Evolutionary conservation across 2,888 invertebrate species (phyloP), one percentile per base, ranked within the genome.

Genomic region (Zaprionus bogoriensis): DNA sequence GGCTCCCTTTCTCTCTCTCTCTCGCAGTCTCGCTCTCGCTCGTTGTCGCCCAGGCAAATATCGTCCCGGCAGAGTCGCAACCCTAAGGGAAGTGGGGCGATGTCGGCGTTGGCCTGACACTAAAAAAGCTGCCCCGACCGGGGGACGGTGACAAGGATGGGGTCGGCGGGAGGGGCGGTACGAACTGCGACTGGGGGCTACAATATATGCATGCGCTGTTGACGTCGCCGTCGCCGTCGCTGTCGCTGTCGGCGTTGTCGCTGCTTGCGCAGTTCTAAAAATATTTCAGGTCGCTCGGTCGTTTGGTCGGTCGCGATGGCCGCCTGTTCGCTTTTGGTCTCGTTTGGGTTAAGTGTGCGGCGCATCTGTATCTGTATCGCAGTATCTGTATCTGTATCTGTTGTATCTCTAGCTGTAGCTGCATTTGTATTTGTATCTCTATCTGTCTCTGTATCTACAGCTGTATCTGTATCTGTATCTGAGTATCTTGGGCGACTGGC

Each of bases 311-410:
- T 75, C 77, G 69, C 74, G 46, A 59, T 71, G 75, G 74, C 81
- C 81, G 77, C 70, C 68, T 75, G 77, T 79, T 84, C 74, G 77
- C 72, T 73, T 83, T 86, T 87, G 84, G 81, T 80, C 78, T 86
- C 87, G 80, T 83, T 81, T 86, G 84, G 80, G 80, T 86, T 86
- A 81, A 81, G 80, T 81, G 86, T 79, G 86, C 80, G 79, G 83
- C 66, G 81, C 77, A 83, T 79, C 77, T 83, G 69, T 74, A 74
- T 52, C 74, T 41, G 36, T 50, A 55, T 52, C 55, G 12, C 41
- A 14, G 57, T 54, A 54, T 61, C 61, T 61, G 45, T 51, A 51
- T 51, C 58, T 48, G 17, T 48, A 55, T 45, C n/a, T n/a, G n/a
- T n/a, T 70, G 50, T 69, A 19, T 3, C 38, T 38, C 19, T 19